Evolutionary conservation across 2,113 vertebrate species (phyloP).

Genomic region (Chitala chitala): DNA sequence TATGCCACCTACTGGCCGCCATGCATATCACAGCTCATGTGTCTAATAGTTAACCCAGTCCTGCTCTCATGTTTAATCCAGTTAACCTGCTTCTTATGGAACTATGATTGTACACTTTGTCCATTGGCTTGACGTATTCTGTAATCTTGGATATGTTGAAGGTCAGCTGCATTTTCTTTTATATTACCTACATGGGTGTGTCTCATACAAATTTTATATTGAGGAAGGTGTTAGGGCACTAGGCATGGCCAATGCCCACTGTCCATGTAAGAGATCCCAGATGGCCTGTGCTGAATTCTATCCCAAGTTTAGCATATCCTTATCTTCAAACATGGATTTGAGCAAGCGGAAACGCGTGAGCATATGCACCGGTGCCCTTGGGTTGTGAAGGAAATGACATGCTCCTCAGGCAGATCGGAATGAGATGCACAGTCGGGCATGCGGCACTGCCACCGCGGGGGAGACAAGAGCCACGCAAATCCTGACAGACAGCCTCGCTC

Average conservation of each 20-base stretch:
- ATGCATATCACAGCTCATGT: constrained; percentile 20
- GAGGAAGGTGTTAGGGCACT: neutral
- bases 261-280: neutral
- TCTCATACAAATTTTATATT: constrained; percentile 1
- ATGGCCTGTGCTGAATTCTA: neutral
- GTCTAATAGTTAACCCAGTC: constrained; percentile 15
- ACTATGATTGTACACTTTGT: neutral
- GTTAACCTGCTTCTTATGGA: neutral
- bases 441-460: neutral
- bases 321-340: constrained; percentile 7
- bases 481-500: neutral
- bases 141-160: neutral
- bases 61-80: constrained; percentile 27
- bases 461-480: constrained; percentile 5
- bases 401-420: neutral
- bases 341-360: constrained; percentile 1
- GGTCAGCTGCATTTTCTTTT: neutral
- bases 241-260: neutral
- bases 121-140: neutral
- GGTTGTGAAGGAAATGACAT: constrained; percentile 10
- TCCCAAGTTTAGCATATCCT: constrained; percentile 10
- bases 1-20: constrained; percentile 24
- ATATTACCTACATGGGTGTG: no score
- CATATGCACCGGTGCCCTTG: neutral
- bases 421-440: neutral